A percentile compares a stretch with the other conserved stretches of the same genome.
Conservation (phyloP, 2,888 invertebrate genomes). For the Mythimna albipuncta region DNA sequence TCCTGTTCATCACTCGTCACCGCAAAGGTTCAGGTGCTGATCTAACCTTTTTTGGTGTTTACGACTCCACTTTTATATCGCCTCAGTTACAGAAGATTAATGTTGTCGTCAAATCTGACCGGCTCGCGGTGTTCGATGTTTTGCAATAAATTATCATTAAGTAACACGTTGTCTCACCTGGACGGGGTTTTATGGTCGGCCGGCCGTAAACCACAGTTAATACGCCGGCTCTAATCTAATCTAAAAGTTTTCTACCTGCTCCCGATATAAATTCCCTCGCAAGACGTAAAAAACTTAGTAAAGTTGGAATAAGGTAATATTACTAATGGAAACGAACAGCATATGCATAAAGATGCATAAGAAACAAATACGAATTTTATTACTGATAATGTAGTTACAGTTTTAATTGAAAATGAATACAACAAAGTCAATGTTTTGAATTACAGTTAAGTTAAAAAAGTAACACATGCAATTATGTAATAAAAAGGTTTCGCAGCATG, state of each 20-base stretch:
- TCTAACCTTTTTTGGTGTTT: constrained; percentile 74
- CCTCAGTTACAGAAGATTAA: constrained; percentile 85
- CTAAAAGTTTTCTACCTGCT: constrained; percentile 84
- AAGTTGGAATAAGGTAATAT: constrained; percentile 70
- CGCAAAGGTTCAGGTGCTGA: constrained; percentile 74
- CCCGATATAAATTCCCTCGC: constrained; percentile 78
- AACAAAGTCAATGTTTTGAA: constrained; percentile 72
- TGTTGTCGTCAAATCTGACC: constrained; percentile 81
- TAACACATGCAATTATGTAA: constrained; percentile 81
- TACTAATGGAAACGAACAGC: constrained; percentile 72
- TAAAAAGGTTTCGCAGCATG: constrained; percentile 78
- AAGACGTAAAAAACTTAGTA: constrained; percentile 71
- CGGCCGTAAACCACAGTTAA: constrained; percentile 82
- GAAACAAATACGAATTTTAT: constrained; percentile 78
- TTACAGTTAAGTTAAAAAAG: constrained; percentile 75
- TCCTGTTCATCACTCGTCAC: constrained; percentile 81
- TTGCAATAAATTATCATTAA: constrained; percentile 89
- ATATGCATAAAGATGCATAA: constrained; percentile 71
- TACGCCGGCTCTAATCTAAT: constrained; percentile 82
- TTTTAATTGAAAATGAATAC: constrained; percentile 74
- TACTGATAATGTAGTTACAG: constrained; percentile 68
- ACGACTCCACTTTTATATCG: constrained; percentile 77
- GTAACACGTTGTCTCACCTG: constrained; percentile 85
- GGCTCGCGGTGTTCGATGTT: constrained; percentile 78
- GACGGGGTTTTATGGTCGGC: constrained; percentile 79